Evolutionary conservation across 2,888 invertebrate genomes (phyloP).

Genomic region (Apeira syringaria): DNA sequence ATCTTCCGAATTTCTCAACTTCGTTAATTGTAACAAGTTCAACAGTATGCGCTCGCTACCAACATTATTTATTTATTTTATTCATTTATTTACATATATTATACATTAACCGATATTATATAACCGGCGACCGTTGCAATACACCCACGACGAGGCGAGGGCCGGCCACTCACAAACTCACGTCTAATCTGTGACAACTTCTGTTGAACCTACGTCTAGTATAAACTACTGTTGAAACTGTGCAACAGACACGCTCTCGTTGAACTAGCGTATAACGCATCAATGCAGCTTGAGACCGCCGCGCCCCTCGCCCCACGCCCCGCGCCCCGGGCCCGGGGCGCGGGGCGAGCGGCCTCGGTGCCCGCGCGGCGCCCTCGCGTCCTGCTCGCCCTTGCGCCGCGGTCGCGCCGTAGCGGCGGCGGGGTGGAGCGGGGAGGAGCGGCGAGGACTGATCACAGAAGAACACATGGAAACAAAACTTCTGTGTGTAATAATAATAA

Average conservation of each 20-base stretch:
- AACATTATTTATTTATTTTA: too few relatives aligned
- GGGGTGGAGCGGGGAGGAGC: too few relatives aligned
- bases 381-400: slow-evolving; percentile 58
- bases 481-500: too few relatives aligned
- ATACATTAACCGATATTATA: too few relatives aligned
- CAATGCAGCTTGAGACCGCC: slow-evolving; percentile 48
- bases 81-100: too few relatives aligned
- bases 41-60: too few relatives aligned
- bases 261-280: slow-evolving; percentile 39
- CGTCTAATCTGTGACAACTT: neutral
- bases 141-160: too few relatives aligned
- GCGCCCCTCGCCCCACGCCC: slow-evolving; percentile 45
- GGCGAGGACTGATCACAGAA: neutral
- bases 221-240: neutral
- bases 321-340: slow-evolving; percentile 47
- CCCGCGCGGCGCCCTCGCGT: slow-evolving; percentile 54
- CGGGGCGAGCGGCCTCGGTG: slow-evolving; percentile 48
- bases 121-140: too few relatives aligned
- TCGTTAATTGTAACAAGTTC: neutral
- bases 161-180: too few relatives aligned
- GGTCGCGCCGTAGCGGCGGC: slow-evolving; percentile 14
- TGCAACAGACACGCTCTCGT: neutral
- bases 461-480: too few relatives aligned
- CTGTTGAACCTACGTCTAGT: neutral
- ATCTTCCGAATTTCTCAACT: neutral